Evolutionary conservation across 2,888 invertebrate genomes (phyloP), one percentile per base, ranked within the genome.

Genomic region (Meandrusa payeni): DNA sequence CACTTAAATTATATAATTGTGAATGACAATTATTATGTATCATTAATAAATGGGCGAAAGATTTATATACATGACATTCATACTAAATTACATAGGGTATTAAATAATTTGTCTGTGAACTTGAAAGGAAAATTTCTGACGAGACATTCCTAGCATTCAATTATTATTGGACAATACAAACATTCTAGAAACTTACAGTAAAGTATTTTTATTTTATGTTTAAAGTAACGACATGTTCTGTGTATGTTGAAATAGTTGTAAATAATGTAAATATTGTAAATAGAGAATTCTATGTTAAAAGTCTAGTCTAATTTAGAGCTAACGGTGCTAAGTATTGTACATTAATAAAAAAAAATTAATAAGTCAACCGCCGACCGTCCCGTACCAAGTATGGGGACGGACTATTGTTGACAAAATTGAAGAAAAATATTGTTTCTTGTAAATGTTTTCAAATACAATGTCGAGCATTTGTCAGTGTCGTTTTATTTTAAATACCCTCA

Each of bases 391-490:
- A 75, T 75, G 76, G 62, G 69, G 65, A 54, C 62, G 57, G 61
- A 67, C 56, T 70, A 72, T 73, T 85, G 83, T 85, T 86, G 61
- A 65, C 41, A 50, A 42, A 51, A 46, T 41, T 48, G 40, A 49
- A 42, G 33, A 48, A 54, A 64, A 65, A 57, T 59, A 73, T 71
- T 74, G 78, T 77, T 82, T 85, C 83, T 74, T 85, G 86, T 87
- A 85, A 85, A 85, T 85, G 85, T 86, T 86, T 83, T 76, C 71
- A 78, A 85, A 78, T 86, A 86, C 65, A 85, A 79, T 80, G 81
- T 86, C 83, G 74, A 82, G 79, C 76, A 83, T 83, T 80, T 79
- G 77, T 70, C 68, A 64, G 63, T 48, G 40, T 19, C 44, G 69
- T 85, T 79, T 82, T 56, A 74, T 77, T 83, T 47, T 29, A 23